Evolutionary conservation across 2,888 invertebrate species (phyloP), one percentile per base, ranked within the genome.

Genomic region (Alloplasta piceator): DNA sequence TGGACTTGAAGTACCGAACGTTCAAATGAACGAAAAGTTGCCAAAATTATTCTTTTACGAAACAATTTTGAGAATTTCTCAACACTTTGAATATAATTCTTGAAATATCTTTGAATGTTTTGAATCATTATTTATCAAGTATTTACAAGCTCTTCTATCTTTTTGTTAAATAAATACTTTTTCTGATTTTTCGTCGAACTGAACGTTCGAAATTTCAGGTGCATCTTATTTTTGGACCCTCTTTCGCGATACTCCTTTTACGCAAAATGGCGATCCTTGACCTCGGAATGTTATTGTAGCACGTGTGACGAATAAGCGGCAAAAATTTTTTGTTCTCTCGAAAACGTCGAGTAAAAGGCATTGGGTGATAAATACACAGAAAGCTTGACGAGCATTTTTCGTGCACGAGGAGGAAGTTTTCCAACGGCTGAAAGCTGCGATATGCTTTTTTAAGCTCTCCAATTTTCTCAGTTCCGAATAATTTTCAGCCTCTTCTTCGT

Each of bases 211-310:
- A n/a, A n/a, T n/a, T n/a, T n/a, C n/a, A n/a, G n/a, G n/a, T n/a
- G n/a, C n/a, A n/a, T n/a, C n/a, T 55, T 26, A 55, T 41, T 6
- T 68, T 41, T 38, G 10, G 52, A 52, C 52, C 52, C 52, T 52
- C 14, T 52, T 12, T 12, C 14, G 12, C n/a, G 3, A 14, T 52
- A 52, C 12, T 14, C 52, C 12, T 6, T 14, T 50, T 7, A 66
- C 36, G 26, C 38, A 38, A 14, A 39, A 41, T 43, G 56, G 43
- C 16, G 6, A 77, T 61, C 9, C 36, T 36, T 10, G 12, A 55
- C 3, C 36, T 16, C 26, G 78, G 78, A 78, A 78, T 73, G 72
- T 10, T 52, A 14, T 48, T 39, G 26, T 16, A 48, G 16, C 6
- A 6, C 41, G 43, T 14, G 46, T 9, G 43, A 43, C 7, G 10